Base-by-base conservation (phyloP, 2,113 vertebrate genomes). In the Antigone vipio region DNA sequence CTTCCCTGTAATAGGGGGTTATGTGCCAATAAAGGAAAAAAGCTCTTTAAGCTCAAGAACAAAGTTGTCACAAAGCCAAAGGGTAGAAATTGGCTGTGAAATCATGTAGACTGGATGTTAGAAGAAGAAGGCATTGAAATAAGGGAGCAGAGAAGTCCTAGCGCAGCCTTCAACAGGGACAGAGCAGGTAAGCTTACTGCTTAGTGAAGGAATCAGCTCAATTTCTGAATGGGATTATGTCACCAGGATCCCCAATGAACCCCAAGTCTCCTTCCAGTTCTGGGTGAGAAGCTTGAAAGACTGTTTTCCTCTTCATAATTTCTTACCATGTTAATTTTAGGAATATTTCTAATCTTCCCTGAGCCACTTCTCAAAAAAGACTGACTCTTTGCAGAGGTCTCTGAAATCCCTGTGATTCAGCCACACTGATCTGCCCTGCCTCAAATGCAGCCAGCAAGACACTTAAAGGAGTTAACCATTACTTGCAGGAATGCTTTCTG, bases 381-480 rank as follows among this genome's bases (percentile, higher is more conserved):
- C 9, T 5, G 59, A 34, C 19, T 49, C 23, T 35, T 50, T 19
- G 12, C 40, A 74, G 34, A 81, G 27, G 17, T 63, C 12, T 58
- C n/a, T 21, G 21, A 81, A 85, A 85, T 55, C 13, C 24, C 64
- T 15, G 47, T 10, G 12, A 60, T 92, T 89, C 32, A 26, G 27
- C 52, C 45, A 63, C 5, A 2, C 12, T 60, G 15, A 2, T 58
- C 45, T 93, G 63, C 44, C 38, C 78, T 59, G 49, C 8, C 67
- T 44, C 8, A 9, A 79, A 58, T 6, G 56, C 16, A 60, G 40
- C 49, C 45, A 69, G 38, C 0, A 1, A 91, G 62, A 55, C 16
- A 82, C 92, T 49, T 26, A 69, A 72, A 88, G 89, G 35, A 87
- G 84, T 97, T 96, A 97, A 91, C 92, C 69, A 97, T 97, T 95